Percentiles rank a stretch among this genome's conserved stretches.
Conservation (phyloP, 1,140 invertebrate genomes). For the Megalopta genalis region DNA sequence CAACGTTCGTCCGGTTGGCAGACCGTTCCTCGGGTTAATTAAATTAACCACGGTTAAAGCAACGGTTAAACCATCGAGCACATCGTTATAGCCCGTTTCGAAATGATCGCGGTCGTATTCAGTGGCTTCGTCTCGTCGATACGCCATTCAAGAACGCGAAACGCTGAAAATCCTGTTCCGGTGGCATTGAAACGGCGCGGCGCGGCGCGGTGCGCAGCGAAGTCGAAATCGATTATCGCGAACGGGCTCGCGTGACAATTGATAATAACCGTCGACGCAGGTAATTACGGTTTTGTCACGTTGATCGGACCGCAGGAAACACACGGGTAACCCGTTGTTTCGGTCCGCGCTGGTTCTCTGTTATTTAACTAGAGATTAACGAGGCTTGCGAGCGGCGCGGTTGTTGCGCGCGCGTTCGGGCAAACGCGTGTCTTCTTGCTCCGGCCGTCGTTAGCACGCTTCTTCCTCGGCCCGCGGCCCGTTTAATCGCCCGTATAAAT, state of each 20-base stretch:
- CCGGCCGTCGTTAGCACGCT: background rate
- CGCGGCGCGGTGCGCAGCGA: slow-evolving; percentile 16
- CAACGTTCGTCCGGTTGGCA: no score
- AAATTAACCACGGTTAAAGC: no score
- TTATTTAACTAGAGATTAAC: slow-evolving; percentile 55
- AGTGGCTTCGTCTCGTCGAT: background rate
- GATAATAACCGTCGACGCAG: slow-evolving; percentile 66
- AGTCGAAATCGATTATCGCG: slow-evolving; percentile 64
- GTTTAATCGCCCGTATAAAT: slow-evolving; percentile 7
- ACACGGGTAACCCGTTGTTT: slow-evolving; percentile 60
- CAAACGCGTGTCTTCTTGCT: slow-evolving; percentile 6
- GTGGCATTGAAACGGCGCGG: slow-evolving; percentile 26
- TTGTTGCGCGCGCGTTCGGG: background rate
- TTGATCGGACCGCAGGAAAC: slow-evolving; percentile 61
- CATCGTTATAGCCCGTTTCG: background rate
- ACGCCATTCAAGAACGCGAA: slow-evolving; percentile 2
- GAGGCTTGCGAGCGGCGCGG: background rate
- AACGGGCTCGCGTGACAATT: slow-evolving; percentile 60
- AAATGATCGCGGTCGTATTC: background rate
- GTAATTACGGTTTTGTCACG: slow-evolving; percentile 67
- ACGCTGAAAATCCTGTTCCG: slow-evolving; percentile 43
- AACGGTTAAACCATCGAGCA: background rate
- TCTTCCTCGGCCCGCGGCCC: background rate
- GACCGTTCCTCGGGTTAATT: no score
- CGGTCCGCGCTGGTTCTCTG: slow-evolving; percentile 57